Conservation (phyloP, 2,113 vertebrate genomes). For the Psilopogon haemacephalus region DNA sequence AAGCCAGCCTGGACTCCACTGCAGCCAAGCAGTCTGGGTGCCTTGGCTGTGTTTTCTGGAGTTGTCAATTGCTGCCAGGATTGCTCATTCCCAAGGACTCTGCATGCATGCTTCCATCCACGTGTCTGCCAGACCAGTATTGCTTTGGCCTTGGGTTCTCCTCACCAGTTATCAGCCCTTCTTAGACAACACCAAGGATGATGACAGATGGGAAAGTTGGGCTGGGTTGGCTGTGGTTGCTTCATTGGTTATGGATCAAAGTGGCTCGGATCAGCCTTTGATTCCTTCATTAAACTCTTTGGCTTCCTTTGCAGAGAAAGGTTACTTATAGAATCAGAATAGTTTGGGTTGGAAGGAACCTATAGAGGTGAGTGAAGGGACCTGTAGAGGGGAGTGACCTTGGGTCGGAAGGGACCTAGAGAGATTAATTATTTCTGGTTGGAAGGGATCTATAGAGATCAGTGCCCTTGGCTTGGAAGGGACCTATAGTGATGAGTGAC, state of each 20-base stretch:
- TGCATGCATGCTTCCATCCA: not conserved
- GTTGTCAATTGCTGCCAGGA: accelerated
- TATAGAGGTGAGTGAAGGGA: not conserved
- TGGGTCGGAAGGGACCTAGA: too few relatives aligned
- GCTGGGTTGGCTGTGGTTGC: not conserved
- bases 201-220: not conserved
- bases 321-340: not conserved
- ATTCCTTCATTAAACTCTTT: not conserved
- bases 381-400: not conserved
- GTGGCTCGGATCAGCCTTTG: not conserved
- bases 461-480: too few relatives aligned
- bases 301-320: not conserved
- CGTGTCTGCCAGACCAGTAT: not conserved
- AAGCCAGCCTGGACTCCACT: not conserved
- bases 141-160: not conserved
- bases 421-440: too few relatives aligned
- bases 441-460: too few relatives aligned
- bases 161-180: not conserved
- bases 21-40: not conserved
- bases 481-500: too few relatives aligned
- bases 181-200: not conserved
- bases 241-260: not conserved
- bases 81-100: not conserved
- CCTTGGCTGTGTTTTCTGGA: not conserved
- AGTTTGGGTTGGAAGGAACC: not conserved